phyloP scores from a whole-genome alignment of 1,140 invertebrate genomes.

The Orius insidiosus region DNA sequence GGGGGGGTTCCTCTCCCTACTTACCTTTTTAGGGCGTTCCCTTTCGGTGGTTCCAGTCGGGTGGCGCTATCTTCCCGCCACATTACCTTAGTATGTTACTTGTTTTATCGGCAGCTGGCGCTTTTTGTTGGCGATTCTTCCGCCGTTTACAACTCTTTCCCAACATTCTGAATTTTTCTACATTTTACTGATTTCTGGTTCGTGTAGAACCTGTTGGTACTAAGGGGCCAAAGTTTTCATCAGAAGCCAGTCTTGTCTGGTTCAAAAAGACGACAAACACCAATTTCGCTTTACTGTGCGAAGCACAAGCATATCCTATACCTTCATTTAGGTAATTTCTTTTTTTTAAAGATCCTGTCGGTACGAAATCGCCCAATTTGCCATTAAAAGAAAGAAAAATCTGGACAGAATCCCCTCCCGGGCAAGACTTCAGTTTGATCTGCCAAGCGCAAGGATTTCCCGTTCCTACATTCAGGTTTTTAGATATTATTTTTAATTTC shows the following conservation, averaged over 20 bases:
- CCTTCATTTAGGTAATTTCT: constrained; percentile 31
- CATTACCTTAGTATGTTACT: no score
- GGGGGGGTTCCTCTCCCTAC: no score
- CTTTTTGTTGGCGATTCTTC: no score
- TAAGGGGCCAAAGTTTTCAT: constrained; percentile 24
- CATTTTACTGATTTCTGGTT: constrained; percentile 1
- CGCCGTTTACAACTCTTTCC: not conserved
- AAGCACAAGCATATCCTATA: constrained; percentile 42
- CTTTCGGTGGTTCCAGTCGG: no score
- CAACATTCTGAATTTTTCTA: not conserved
- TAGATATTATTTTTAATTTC: constrained; percentile 1
- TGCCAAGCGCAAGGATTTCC: constrained; percentile 48
- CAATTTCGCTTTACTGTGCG: constrained; percentile 33
- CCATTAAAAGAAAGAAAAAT: constrained; percentile 29
- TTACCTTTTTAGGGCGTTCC: no score
- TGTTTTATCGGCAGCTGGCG: no score
- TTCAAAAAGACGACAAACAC: constrained; percentile 21
- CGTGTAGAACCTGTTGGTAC: constrained; percentile 25
- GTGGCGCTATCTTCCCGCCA: no score
- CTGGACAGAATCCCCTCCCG: constrained; percentile 28
- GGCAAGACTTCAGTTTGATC: constrained; percentile 32
- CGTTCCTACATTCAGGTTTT: constrained; percentile 39
- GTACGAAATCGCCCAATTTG: constrained; percentile 33
- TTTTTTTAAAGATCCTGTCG: constrained; percentile 30
- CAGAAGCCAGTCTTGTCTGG: constrained; percentile 40